These are phyloP conservation scores for Syngnathus rostellatus DNA, from an alignment of 2,797 vertebrate species.

Conservation along the genomic window DNA sequence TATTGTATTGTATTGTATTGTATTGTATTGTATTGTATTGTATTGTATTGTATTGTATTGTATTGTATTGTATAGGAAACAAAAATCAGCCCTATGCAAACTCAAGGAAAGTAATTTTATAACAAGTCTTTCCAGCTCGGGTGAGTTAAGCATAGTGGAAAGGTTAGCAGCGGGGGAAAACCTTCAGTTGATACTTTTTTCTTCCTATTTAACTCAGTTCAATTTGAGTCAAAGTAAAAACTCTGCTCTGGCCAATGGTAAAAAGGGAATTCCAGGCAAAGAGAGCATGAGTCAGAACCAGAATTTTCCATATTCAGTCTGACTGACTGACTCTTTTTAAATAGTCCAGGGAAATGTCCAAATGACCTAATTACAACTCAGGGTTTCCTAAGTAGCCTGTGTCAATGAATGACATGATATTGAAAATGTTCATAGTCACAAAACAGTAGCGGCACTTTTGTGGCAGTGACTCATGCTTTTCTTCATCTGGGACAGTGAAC, in stretches of 20 bases:
- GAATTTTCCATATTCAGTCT: conserved; percentile 67
- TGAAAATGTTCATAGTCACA: conserved; percentile 53
- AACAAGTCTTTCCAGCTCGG: neutral
- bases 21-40: too few relatives aligned
- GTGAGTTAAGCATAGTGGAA: conserved; percentile 31
- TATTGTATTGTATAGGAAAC: conserved; percentile 25
- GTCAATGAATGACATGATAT: conserved; percentile 57
- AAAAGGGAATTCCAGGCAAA: conserved; percentile 70
- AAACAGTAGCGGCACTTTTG: conserved; percentile 38
- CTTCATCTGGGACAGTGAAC: conserved; percentile 37
- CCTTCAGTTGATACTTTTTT: conserved; percentile 45
- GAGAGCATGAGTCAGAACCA: conserved; percentile 62
- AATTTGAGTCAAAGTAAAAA: conserved; percentile 56
- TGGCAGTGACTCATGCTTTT: conserved; percentile 35
- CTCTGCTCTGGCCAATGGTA: conserved; percentile 50
- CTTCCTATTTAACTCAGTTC: conserved; percentile 46
- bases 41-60: too few relatives aligned
- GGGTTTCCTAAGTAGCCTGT: conserved; percentile 61
- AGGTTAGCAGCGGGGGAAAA: conserved; percentile 25
- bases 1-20: too few relatives aligned
- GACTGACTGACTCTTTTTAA: conserved; percentile 62
- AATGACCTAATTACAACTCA: conserved; percentile 73
- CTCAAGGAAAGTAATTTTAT: neutral
- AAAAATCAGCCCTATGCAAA: conserved; percentile 35
- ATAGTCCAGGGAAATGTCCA: conserved; percentile 69